These are phyloP conservation scores for Ophion obscuratus DNA, from an alignment of 2,888 invertebrate genomes.

Conservation along the genomic window DNA sequence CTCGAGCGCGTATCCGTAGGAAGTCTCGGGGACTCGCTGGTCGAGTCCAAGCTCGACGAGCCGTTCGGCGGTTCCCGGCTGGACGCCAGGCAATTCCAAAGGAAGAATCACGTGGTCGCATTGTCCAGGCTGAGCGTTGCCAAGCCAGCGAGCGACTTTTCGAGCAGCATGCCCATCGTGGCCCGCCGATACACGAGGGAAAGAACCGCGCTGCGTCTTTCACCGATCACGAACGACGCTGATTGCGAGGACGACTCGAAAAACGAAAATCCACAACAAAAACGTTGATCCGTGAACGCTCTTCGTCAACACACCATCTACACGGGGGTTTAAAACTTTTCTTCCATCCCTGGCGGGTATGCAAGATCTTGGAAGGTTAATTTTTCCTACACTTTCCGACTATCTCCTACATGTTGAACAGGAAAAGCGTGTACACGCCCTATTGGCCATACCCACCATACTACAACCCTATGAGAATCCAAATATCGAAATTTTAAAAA, in stretches of 20 bases:
- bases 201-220: slow-evolving; percentile 53
- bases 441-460: no score
- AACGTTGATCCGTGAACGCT: no score
- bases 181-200: slow-evolving; percentile 9
- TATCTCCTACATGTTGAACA: no score
- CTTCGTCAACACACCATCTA: no score
- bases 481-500: no score
- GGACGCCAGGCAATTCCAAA: neutral
- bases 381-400: no score
- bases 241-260: neutral
- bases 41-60: neutral
- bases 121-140: slow-evolving; percentile 31
- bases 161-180: slow-evolving; percentile 72
- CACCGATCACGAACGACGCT: slow-evolving; percentile 69
- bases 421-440: no score
- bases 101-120: slow-evolving; percentile 13
- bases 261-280: neutral
- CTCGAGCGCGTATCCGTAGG: slow-evolving; percentile 11
- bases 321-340: no score
- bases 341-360: no score
- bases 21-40: neutral
- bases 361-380: no score
- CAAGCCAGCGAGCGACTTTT: slow-evolving; percentile 18
- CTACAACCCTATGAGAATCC: no score
- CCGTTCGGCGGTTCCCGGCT: neutral